Base-by-base conservation (phyloP, 2,888 invertebrate species). In the Poecilobothrus nobilitatus region DNA sequence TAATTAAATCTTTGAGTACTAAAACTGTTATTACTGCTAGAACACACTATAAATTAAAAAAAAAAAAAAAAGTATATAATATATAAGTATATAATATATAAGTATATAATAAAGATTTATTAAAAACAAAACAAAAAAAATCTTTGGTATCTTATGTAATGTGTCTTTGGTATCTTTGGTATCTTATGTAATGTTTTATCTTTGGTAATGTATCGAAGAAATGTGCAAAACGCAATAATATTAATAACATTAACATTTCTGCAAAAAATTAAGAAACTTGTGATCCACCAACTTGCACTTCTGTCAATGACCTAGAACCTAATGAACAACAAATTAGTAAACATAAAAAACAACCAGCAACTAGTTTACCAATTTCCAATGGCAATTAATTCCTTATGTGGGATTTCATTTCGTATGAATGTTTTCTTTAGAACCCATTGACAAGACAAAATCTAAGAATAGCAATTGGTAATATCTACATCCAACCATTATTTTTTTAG, bases 211-310 rank as follows among this genome's bases (percentile, higher is more conserved):
- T 85, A 77, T 89, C 87, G 76, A 95, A 92, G 75, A 91, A 88
- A 1, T 92, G 92, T 10, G 91, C 94, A 71, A 94, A 85, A 85
- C 89, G 90, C 65, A 94, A 82, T 21, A 95, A 82, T 20, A 94
- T 89, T 20, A 89, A 79, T 5, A 94, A 81, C 20, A 95, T 82
- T 67, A 94, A 81, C 1, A 79, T 72, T 73, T 90, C 90, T 0
- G 94, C 92, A 53, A 94, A 85, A 34, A 93, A 76, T 2, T 91
- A 90, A 18, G 92, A 89, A 69, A 91, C 76, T 82, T 94, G 94
- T 0, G 93, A 91, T 37, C 93, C 93, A 3, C 94, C 94, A 2
- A 87, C 89, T 67, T 88, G 85, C 75, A 90, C 89, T 77, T 92
- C 92, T 67, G 94, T 87, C 1, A 87, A 77, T 27, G 88, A 87